Evolutionary conservation across 1,140 invertebrate species (phyloP).

Genomic region (Fopius arisanus): DNA sequence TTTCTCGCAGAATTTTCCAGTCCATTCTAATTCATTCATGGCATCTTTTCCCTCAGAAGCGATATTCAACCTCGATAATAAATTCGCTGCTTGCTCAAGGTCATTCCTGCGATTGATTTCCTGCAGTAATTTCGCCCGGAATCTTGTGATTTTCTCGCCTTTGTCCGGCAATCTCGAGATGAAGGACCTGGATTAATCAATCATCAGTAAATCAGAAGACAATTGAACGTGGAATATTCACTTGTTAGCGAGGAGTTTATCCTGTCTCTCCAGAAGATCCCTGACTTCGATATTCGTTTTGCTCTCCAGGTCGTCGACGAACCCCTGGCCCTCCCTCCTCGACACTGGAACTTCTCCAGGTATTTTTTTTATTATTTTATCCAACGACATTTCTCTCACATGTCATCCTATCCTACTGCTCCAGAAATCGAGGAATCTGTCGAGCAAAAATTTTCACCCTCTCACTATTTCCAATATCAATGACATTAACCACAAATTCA

Average conservation of each 20-base stretch:
- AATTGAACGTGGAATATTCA: slow-evolving; percentile 43
- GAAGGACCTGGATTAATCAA: slow-evolving; percentile 49
- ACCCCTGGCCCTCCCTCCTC: slow-evolving; percentile 57
- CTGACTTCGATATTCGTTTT: slow-evolving; percentile 58
- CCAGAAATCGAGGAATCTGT: too few species aligned
- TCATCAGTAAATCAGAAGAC: not conserved
- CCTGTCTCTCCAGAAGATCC: slow-evolving; percentile 65
- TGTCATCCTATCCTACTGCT: not conserved
- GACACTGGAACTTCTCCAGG: not conserved
- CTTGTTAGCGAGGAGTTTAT: slow-evolving; percentile 64
- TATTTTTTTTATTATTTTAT: slow-evolving; percentile 8
- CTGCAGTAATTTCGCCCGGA: slow-evolving; percentile 65
- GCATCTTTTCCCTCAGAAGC: slow-evolving; percentile 65
- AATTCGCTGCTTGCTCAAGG: slow-evolving; percentile 67
- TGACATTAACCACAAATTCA: too few species aligned
- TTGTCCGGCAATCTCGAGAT: slow-evolving; percentile 71
- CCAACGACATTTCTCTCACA: not conserved
- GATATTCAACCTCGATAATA: slow-evolving; percentile 71
- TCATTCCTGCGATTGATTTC: slow-evolving; percentile 68
- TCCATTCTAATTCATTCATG: slow-evolving; percentile 74
- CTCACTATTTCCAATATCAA: too few species aligned
- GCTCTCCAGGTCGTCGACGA: slow-evolving; percentile 59
- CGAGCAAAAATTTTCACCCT: too few species aligned
- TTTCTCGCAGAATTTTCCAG: slow-evolving; percentile 61
- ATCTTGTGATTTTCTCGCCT: slow-evolving; percentile 70